These are phyloP conservation scores for Micrasema longulum DNA, from an alignment of 1,140 invertebrate species.

Conservation along the genomic window DNA sequence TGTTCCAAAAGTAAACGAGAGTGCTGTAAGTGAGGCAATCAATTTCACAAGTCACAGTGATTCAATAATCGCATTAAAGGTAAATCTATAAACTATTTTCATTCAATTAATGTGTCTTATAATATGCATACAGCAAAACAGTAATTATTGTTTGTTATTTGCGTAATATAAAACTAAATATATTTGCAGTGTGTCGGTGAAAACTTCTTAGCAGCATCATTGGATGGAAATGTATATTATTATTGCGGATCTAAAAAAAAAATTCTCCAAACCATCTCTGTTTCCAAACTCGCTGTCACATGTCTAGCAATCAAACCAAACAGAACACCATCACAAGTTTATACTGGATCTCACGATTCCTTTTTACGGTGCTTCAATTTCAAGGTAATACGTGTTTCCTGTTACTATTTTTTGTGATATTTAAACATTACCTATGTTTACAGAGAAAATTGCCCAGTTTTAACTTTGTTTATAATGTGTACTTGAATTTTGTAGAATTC, in stretches of 20 bases:
- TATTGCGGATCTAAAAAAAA: conserved; percentile 62
- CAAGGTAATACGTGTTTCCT: no score
- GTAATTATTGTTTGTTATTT: no score
- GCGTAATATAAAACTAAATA: conserved; percentile 3
- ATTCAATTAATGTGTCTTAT: no score
- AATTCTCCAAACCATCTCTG: conserved; percentile 62
- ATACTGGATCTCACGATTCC: conserved; percentile 72
- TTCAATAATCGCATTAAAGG: conserved; percentile 50
- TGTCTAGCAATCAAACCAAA: conserved; percentile 68
- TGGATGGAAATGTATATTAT: conserved; percentile 70
- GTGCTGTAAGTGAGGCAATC: conserved; percentile 16
- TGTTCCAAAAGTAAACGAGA: not conserved
- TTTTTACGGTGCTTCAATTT: conserved; percentile 72
- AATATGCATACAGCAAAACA: not conserved
- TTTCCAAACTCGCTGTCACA: conserved; percentile 69
- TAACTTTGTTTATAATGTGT: no score
- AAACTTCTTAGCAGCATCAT: conserved; percentile 67
- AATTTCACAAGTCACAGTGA: conserved; percentile 42
- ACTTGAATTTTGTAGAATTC: no score
- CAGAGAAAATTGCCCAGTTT: no score
- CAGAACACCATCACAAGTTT: conserved; percentile 66
- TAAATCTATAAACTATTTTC: conserved; percentile 30
- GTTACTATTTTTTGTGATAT: no score
- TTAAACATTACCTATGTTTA: no score
- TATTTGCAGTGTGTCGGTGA: conserved; percentile 62